Evolutionary conservation across 2,113 vertebrate species (phyloP).

Genomic region (Bufo gargarizans): DNA sequence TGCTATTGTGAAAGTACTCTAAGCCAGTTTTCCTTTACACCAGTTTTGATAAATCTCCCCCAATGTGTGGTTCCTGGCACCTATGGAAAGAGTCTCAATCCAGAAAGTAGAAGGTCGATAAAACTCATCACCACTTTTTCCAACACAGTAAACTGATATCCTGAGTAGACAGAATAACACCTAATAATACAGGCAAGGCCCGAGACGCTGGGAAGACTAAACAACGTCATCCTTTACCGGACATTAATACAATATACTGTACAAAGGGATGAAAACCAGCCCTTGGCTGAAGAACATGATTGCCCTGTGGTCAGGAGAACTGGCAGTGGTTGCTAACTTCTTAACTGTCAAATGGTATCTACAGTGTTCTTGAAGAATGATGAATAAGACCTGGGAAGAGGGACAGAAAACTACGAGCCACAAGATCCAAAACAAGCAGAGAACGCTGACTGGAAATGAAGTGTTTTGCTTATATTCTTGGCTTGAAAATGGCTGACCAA

Average conservation of each 20-base stretch:
- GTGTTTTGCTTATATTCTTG: conserved; percentile 34
- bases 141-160: conserved; percentile 19
- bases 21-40: too few relatives aligned
- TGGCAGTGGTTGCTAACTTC: conserved; percentile 24
- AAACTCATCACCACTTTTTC: conserved; percentile 24
- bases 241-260: not conserved
- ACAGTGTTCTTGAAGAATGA: conserved; percentile 19
- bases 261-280: conserved; percentile 6
- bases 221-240: conserved; percentile 17
- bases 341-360: conserved; percentile 46
- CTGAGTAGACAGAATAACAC: conserved; percentile 18
- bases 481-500: conserved; percentile 43
- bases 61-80: not conserved
- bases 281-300: not conserved
- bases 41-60: too few relatives aligned
- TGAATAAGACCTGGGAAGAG: conserved; percentile 49
- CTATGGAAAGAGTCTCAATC: not conserved
- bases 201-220: conserved; percentile 18
- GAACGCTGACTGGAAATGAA: conserved; percentile 44
- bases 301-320: conserved; percentile 39
- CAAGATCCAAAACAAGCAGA: conserved; percentile 48
- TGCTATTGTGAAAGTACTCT: too few relatives aligned
- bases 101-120: not conserved
- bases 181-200: conserved; percentile 1
- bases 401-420: conserved; percentile 27